A percentile compares a stretch with the other conserved stretches of the same genome.
Conservation (phyloP, 2,797 vertebrate genomes). For the Phataginus tricuspis region DNA sequence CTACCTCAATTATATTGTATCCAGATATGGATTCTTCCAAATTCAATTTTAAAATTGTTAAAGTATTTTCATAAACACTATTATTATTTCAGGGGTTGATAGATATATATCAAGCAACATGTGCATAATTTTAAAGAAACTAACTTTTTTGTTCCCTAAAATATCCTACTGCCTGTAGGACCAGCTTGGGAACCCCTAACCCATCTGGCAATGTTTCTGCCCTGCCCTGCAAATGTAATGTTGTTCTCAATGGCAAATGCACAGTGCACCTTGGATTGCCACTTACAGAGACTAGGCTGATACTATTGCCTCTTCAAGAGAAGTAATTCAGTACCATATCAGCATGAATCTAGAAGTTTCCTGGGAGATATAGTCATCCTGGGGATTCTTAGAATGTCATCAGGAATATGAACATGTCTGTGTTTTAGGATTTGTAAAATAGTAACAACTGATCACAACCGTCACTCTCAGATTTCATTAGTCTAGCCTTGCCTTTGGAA, state of each 20-base stretch:
- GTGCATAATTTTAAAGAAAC: not conserved
- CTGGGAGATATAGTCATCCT: not conserved
- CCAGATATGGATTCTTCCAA: not conserved
- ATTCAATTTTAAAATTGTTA: not conserved
- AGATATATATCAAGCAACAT: not conserved
- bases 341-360: not conserved
- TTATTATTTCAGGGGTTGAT: not conserved
- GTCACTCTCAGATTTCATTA: not conserved
- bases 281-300: not conserved
- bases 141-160: slow-evolving; percentile 28
- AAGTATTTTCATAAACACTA: not conserved
- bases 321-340: not conserved
- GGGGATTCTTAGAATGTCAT: not conserved
- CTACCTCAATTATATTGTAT: not conserved
- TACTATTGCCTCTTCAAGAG: not conserved
- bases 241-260: not conserved
- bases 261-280: not conserved
- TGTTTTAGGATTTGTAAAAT: not conserved
- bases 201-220: not conserved
- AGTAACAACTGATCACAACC: not conserved
- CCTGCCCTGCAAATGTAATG: not conserved
- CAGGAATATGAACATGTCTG: not conserved
- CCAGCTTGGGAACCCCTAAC: not conserved
- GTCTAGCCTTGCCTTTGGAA: not conserved
- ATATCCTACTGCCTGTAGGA: not conserved